Percentiles rank a stretch among this genome's conserved stretches.
phyloP scores from a whole-genome alignment of 2,888 invertebrate genomes.

The Drosophila prolongata region DNA sequence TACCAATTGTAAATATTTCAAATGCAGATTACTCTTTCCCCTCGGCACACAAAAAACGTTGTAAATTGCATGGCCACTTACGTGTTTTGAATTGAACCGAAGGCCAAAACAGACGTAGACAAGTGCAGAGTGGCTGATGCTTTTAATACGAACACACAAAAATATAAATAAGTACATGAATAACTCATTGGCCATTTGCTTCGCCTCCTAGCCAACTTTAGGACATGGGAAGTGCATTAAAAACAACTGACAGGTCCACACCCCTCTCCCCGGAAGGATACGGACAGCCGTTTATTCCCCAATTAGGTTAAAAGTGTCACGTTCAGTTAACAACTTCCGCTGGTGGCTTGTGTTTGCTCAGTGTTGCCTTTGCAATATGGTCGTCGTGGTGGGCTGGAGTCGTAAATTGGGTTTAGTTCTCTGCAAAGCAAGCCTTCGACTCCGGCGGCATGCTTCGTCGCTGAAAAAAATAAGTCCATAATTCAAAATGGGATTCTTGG shows the following conservation, averaged over 20 bases:
- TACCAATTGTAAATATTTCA: slow-evolving; percentile 51
- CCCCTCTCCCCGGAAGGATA: slow-evolving; percentile 1
- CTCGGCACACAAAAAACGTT: not conserved
- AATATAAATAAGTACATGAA: slow-evolving; percentile 3
- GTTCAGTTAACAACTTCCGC: slow-evolving; percentile 30
- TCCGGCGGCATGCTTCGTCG: not conserved
- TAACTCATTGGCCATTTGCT: slow-evolving; percentile 2
- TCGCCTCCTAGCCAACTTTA: not conserved
- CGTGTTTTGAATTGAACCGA: slow-evolving; percentile 1
- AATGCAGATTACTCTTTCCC: slow-evolving; percentile 29
- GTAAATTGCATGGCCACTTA: slow-evolving; percentile 12
- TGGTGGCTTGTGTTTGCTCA: not conserved
- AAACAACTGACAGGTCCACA: slow-evolving; percentile 9
- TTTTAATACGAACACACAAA: slow-evolving; percentile 11
- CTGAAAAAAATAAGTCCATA: slow-evolving; percentile 1
- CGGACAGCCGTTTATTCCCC: slow-evolving; percentile 11
- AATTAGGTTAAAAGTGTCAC: slow-evolving; percentile 53
- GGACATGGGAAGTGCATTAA: slow-evolving; percentile 28
- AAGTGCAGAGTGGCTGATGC: not conserved
- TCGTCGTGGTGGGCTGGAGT: not conserved
- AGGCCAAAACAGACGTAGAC: not conserved
- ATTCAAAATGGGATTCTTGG: not conserved
- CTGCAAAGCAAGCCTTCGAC: not conserved
- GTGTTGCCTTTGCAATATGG: slow-evolving; percentile 2
- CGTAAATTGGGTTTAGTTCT: slow-evolving; percentile 1